Base-by-base conservation (phyloP, 2,113 vertebrate species). In the Copsychus sechellarum region DNA sequence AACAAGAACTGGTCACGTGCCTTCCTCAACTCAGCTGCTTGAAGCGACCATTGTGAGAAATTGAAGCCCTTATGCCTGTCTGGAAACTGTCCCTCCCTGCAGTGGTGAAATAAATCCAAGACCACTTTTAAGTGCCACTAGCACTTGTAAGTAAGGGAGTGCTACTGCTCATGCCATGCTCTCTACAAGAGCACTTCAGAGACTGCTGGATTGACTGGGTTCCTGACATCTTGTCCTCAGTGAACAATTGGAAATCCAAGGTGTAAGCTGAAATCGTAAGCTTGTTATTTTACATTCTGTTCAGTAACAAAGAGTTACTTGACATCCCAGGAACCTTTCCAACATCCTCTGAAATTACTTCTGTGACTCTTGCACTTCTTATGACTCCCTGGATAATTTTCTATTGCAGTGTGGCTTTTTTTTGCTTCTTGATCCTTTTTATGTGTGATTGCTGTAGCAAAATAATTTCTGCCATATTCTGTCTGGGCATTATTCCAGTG, bases 371-470 rank as follows among this genome's bases (percentile, higher is more conserved):
- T 47, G 28, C 14, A 33, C 11, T 50, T 34, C 9, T 38, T 72
- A 22, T 14, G 33, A 54, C 21, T 54, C 5, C 1, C 7, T 54
- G 40, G 26, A 23, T 54, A 18, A n/a, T 45, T 45, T 84, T 64
- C 17, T 22, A 4, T 33, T 38, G 22, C 22, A 38, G 5, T 33
- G 14, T 53, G 33, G 14, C 8, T 54, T 62, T 53, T 26, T 33
- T 64, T 38, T 47, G 11, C 11, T 11, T 64, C 9, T 38, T 0
- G 0, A 9, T 28, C 11, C 18, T 64, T 73, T 73, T 26, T 12
- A 18, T 54, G 4, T 45, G 14, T 23, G 22, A 28, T 4, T 64
- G 14, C 11, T 62, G 7, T 12, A 23, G 28, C 23, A 47, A 47
- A 45, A 38, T 54, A 45, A 38, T 62, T 53, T 43, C 33, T 62